phyloP scores from a whole-genome alignment of 2,797 vertebrate species.

The Chaetophractus vellerosus region DNA sequence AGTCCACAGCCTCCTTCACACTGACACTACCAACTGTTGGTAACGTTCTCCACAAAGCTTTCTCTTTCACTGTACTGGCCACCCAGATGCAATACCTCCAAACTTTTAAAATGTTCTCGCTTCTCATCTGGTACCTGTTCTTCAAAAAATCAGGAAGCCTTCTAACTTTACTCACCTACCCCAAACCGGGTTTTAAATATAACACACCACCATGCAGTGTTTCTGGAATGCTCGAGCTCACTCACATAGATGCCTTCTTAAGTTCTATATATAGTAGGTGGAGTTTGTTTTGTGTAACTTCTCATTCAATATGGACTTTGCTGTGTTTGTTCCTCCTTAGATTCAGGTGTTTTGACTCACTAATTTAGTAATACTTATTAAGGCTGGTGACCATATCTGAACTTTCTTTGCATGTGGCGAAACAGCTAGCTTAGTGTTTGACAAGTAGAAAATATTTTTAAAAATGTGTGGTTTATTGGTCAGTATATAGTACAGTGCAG shows the following conservation, averaged over 20 bases:
- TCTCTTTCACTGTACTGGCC: background rate
- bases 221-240: background rate
- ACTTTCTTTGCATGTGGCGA: background rate
- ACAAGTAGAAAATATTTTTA: background rate
- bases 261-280: background rate
- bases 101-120: background rate
- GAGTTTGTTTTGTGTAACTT: background rate
- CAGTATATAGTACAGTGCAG: background rate
- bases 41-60: background rate
- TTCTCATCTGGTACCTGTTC: background rate
- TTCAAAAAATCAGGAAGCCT: background rate
- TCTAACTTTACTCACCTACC: background rate
- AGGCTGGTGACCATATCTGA: background rate
- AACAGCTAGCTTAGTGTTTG: background rate
- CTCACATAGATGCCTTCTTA: background rate
- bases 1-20: background rate
- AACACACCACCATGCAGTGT: background rate
- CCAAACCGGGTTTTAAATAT: slow-evolving; percentile 18
- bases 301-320: background rate
- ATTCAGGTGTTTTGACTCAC: slow-evolving; percentile 14
- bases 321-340: background rate
- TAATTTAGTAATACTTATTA: background rate
- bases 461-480: background rate
- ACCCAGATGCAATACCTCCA: background rate
- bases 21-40: background rate